These are phyloP conservation scores for Hippopotamyrus pictus DNA, from an alignment of 2,797 vertebrate species.

Conservation along the genomic window DNA sequence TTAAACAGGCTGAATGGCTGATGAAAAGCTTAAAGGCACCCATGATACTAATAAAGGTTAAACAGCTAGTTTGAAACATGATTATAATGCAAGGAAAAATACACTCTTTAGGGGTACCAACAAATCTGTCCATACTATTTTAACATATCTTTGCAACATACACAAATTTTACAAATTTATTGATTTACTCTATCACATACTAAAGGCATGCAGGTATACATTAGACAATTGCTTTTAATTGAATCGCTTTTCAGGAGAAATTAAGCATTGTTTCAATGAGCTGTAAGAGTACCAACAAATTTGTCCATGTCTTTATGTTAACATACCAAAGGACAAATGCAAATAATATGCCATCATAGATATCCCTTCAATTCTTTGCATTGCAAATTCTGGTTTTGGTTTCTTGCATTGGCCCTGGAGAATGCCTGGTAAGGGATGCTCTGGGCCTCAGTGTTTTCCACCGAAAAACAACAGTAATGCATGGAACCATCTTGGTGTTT, in stretches of 20 bases:
- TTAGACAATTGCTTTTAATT: neutral
- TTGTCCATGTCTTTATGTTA: neutral
- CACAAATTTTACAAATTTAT: neutral
- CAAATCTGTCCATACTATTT: neutral
- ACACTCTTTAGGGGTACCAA: neutral
- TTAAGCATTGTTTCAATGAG: neutral
- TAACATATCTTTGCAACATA: neutral
- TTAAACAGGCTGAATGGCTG: neutral
- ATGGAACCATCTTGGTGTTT: neutral
- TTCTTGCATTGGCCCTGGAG: neutral
- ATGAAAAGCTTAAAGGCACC: neutral
- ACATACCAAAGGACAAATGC: neutral
- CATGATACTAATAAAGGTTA: neutral
- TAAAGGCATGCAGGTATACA: too few relatives aligned
- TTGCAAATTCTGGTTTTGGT: neutral
- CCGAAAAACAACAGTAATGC: neutral
- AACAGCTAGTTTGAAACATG: neutral
- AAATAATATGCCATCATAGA: neutral
- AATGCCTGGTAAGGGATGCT: neutral
- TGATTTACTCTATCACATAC: neutral
- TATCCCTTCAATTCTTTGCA: neutral
- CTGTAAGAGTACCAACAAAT: neutral
- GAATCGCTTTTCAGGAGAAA: neutral
- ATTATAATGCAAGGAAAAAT: neutral
- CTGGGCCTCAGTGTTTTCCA: neutral